A percentile compares a stretch with the other conserved stretches of the same genome.
These are phyloP conservation scores for Dicyrtomina minuta DNA, from an alignment of 2,888 invertebrate species.

Conservation along the genomic window DNA sequence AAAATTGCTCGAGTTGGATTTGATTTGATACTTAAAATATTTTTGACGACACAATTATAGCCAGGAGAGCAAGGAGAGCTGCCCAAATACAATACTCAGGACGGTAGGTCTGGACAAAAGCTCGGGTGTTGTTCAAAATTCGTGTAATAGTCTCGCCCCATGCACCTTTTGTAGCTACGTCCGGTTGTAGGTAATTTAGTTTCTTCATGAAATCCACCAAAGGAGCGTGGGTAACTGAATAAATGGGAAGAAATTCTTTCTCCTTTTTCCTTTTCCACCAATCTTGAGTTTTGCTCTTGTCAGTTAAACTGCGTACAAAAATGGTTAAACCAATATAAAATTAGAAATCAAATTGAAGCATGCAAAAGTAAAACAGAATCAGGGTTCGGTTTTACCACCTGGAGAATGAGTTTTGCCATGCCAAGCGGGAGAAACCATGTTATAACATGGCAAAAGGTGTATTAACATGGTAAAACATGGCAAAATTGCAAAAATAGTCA, in stretches of 20 bases:
- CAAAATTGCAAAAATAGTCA: too few species aligned
- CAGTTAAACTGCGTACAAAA: conserved; percentile 5
- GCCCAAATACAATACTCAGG: conserved; percentile 49
- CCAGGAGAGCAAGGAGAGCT: conserved; percentile 36
- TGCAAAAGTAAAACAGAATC: background rate
- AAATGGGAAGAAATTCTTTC: conserved; percentile 65
- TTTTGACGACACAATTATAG: conserved; percentile 39
- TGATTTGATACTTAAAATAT: conserved; percentile 7
- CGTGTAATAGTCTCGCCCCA: conserved; percentile 23
- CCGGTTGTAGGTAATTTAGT: conserved; percentile 61
- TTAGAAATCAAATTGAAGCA: background rate
- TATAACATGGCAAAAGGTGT: too few species aligned
- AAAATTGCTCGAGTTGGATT: too few species aligned
- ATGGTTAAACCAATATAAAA: background rate
- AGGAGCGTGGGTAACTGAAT: conserved; percentile 63
- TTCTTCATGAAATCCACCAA: conserved; percentile 64
- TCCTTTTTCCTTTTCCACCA: conserved; percentile 65
- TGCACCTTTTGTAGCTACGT: conserved; percentile 53
- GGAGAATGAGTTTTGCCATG: too few species aligned
- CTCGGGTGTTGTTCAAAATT: conserved; percentile 39
- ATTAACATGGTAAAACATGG: too few species aligned
- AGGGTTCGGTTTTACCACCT: too few species aligned
- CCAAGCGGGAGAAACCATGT: too few species aligned
- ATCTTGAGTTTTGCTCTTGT: conserved; percentile 26
- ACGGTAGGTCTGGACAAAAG: conserved; percentile 32